phyloP scores from a whole-genome alignment of 2,888 invertebrate species.

The Hyposoter didymator region DNA sequence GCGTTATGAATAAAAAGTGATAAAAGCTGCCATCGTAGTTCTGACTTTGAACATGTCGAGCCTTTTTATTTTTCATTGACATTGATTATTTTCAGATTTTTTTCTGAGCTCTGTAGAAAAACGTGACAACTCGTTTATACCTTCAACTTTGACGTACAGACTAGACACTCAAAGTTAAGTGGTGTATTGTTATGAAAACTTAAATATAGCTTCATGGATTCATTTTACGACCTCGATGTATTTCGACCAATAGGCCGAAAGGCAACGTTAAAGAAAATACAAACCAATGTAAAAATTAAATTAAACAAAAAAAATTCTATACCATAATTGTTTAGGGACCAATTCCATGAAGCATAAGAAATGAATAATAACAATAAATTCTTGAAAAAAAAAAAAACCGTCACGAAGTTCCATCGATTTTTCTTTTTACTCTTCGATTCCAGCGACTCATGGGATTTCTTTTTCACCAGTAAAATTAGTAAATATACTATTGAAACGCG shows the following conservation, averaged over 20 bases:
- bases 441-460: neutral
- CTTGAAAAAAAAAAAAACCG: no score
- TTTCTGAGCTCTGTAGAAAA: slow-evolving; percentile 12
- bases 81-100: slow-evolving; percentile 36
- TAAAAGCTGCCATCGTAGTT: slow-evolving; percentile 19
- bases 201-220: slow-evolving; percentile 7
- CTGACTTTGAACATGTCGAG: slow-evolving; percentile 33
- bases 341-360: no score
- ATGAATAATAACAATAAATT: no score
- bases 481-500: neutral
- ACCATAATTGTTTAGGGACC: no score
- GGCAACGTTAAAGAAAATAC: no score
- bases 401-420: slow-evolving; percentile 20
- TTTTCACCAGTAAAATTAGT: neutral
- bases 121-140: slow-evolving; percentile 23
- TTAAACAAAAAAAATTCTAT: no score
- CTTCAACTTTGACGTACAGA: slow-evolving; percentile 55
- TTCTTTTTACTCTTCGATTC: neutral
- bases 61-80: slow-evolving; percentile 53
- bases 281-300: no score
- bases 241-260: no score
- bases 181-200: slow-evolving; percentile 7
- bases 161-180: slow-evolving; percentile 24
- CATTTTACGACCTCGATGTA: slow-evolving; percentile 15
- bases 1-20: slow-evolving; percentile 11